phyloP scores from a whole-genome alignment of 2,113 vertebrate genomes.

The Thunnus maccoyii region DNA sequence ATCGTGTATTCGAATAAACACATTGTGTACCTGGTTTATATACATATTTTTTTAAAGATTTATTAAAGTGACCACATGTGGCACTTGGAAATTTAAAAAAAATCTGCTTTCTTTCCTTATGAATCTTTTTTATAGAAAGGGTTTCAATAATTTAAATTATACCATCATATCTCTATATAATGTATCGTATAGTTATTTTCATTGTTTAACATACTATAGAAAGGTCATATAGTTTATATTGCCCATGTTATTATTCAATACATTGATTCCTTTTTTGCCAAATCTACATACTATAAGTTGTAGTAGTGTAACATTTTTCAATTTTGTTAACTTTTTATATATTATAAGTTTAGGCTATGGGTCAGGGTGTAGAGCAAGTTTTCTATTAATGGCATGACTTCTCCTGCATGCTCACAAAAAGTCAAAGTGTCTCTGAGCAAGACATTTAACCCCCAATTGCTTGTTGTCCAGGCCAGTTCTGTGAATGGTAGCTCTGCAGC shows the following conservation, averaged over 20 bases:
- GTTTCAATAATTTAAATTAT: too few relatives aligned
- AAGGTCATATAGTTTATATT: too few relatives aligned
- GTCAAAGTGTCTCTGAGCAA: background rate
- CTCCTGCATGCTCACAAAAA: background rate
- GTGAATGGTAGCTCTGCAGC: too few relatives aligned
- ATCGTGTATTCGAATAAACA: slow-evolving; percentile 1
- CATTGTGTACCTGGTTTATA: background rate
- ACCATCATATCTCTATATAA: too few relatives aligned
- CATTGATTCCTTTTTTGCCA: background rate
- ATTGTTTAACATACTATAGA: too few relatives aligned
- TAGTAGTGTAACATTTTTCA: background rate
- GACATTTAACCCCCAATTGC: background rate
- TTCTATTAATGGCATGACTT: slow-evolving; percentile 2
- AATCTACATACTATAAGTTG: background rate
- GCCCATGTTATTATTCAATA: too few relatives aligned
- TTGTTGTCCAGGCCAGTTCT: too few relatives aligned
- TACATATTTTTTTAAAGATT: background rate
- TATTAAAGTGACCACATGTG: background rate
- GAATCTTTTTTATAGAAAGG: too few relatives aligned
- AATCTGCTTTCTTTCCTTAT: too few relatives aligned
- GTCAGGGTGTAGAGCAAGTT: background rate
- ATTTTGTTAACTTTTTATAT: background rate
- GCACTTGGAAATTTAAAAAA: too few relatives aligned
- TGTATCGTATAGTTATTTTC: background rate
- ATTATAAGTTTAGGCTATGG: background rate